phyloP scores from a whole-genome alignment of 2,113 vertebrate genomes.

The Papio anubis region DNA sequence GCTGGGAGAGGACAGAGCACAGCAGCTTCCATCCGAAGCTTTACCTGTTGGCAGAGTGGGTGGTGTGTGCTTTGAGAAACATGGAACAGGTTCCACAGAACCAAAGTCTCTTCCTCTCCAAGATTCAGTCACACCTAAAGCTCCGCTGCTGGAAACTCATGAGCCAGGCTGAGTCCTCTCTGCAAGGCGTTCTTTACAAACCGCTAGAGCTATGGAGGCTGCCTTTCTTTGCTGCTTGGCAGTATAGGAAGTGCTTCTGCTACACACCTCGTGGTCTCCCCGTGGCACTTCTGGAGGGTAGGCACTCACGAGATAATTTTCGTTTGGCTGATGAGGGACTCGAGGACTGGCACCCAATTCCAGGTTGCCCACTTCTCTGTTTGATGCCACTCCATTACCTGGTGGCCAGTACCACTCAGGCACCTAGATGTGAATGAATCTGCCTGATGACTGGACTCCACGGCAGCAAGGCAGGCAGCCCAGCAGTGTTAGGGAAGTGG shows the following conservation, averaged over 20 bases:
- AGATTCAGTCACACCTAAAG: background rate
- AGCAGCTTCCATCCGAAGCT: background rate
- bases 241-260: background rate
- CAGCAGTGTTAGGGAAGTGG: background rate
- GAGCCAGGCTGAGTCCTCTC: background rate
- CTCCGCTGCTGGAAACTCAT: background rate
- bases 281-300: background rate
- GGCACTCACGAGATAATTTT: background rate
- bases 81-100: background rate
- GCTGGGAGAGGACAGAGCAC: background rate
- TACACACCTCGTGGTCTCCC: too few relatives aligned
- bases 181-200: background rate
- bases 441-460: background rate
- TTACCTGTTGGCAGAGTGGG: background rate
- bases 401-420: accelerated
- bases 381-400: background rate
- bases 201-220: background rate
- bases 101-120: background rate
- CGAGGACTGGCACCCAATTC: background rate
- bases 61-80: background rate
- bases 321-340: background rate
- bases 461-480: background rate
- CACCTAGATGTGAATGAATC: background rate
- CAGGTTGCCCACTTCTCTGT: background rate
- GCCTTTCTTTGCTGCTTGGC: background rate